Percentiles rank a stretch among this genome's conserved stretches.
phyloP scores from a whole-genome alignment of 2,888 invertebrate genomes.

The Sphecodes monilicornis region DNA sequence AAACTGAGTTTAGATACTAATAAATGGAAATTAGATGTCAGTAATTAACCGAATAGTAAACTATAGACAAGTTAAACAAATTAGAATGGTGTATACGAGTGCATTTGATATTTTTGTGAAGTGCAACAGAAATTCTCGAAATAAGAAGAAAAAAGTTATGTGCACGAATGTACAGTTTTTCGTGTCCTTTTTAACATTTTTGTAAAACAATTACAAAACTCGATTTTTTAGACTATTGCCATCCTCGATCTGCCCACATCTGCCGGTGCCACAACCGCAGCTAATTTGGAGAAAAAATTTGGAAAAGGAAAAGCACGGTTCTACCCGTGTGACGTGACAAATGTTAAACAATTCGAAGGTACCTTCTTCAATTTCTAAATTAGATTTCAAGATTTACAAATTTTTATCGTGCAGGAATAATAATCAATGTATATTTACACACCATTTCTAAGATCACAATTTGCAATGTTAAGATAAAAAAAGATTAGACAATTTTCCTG shows the following conservation, averaged over 20 bases:
- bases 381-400: too few relatives aligned
- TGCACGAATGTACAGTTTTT: background rate
- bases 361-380: background rate
- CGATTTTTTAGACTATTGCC: constrained; percentile 74
- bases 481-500: background rate
- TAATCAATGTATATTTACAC: too few relatives aligned
- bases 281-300: constrained; percentile 83
- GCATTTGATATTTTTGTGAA: too few relatives aligned
- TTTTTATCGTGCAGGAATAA: too few relatives aligned
- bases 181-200: background rate
- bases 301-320: constrained; percentile 85
- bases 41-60: too few relatives aligned
- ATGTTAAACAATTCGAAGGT: constrained; percentile 83
- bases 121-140: background rate
- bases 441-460: too few relatives aligned
- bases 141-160: background rate
- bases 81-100: too few relatives aligned
- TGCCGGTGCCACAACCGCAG: constrained; percentile 83
- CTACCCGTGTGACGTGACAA: constrained; percentile 85
- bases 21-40: too few relatives aligned
- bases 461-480: background rate
- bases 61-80: too few relatives aligned
- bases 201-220: background rate
- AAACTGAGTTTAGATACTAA: too few relatives aligned
- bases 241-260: constrained; percentile 81